These are phyloP conservation scores for Elephas maximus DNA, from an alignment of 2,113 vertebrate genomes.

Conservation along the genomic window DNA sequence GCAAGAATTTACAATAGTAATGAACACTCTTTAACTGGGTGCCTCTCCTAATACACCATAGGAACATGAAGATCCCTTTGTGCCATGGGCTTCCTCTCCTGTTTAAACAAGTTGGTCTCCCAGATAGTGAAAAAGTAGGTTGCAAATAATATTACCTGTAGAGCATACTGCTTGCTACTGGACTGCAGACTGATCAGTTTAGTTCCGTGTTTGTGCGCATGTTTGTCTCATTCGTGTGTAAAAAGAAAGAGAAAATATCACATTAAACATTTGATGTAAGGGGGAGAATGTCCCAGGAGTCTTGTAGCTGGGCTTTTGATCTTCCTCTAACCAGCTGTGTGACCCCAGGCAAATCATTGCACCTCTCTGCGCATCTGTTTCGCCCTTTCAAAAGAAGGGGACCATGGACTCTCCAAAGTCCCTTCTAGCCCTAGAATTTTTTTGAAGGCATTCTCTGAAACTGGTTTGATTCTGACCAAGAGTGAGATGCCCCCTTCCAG, in stretches of 20 bases:
- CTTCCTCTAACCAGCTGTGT: background rate
- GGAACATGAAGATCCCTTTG: constrained; percentile 97
- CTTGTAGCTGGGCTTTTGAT: background rate
- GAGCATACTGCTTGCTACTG: constrained; percentile 88
- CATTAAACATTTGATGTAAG: background rate
- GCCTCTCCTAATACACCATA: constrained; percentile 97
- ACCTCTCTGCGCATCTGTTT: constrained; percentile 46
- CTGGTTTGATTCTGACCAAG: constrained; percentile 74
- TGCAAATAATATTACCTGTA: constrained; percentile 90
- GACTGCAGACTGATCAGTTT: constrained; percentile 85
- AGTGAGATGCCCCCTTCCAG: constrained; percentile 59
- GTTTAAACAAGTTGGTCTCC: constrained; percentile 94
- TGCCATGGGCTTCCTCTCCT: constrained; percentile 94
- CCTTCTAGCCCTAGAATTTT: background rate
- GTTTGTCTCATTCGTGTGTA: background rate
- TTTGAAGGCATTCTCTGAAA: background rate
- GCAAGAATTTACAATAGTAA: constrained; percentile 99
- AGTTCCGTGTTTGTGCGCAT: constrained; percentile 32
- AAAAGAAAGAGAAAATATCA: background rate
- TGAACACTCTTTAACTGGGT: constrained; percentile 99
- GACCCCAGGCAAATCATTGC: background rate
- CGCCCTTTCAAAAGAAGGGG: constrained; percentile 10
- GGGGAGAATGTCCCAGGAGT: background rate
- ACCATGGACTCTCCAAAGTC: background rate
- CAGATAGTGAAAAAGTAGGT: constrained; percentile 94